These are phyloP conservation scores for Taenaris catops DNA, from an alignment of 2,888 invertebrate genomes.

Conservation along the genomic window DNA sequence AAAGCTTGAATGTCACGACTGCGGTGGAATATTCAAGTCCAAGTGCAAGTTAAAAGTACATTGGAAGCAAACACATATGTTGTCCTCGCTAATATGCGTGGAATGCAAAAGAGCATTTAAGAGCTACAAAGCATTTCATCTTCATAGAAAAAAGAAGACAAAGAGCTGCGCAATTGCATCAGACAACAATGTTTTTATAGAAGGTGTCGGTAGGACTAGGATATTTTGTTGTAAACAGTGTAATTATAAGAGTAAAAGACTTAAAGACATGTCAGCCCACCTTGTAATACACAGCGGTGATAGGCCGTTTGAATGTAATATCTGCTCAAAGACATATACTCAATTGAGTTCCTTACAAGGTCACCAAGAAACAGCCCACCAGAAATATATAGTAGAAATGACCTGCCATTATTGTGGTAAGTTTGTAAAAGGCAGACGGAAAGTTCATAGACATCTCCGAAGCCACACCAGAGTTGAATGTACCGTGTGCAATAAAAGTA, in stretches of 20 bases:
- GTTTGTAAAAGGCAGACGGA: slow-evolving; percentile 40
- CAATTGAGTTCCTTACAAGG: slow-evolving; percentile 45
- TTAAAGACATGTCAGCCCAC: slow-evolving; percentile 47
- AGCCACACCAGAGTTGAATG: slow-evolving; percentile 39
- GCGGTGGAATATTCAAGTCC: slow-evolving; percentile 38
- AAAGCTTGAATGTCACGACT: slow-evolving; percentile 44
- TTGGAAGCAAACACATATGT: slow-evolving; percentile 40
- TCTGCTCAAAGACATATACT: slow-evolving; percentile 43
- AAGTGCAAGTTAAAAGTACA: slow-evolving; percentile 46
- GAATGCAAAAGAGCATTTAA: slow-evolving; percentile 40
- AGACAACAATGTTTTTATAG: slow-evolving; percentile 32
- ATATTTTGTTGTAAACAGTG: slow-evolving; percentile 46
- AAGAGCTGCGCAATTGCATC: slow-evolving; percentile 32
- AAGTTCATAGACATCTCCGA: slow-evolving; percentile 44
- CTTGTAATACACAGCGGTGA: slow-evolving; percentile 47
- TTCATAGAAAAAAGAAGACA: slow-evolving; percentile 32
- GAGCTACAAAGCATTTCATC: slow-evolving; percentile 35
- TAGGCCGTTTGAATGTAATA: slow-evolving; percentile 42
- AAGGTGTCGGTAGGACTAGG: slow-evolving; percentile 42
- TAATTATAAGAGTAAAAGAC: slow-evolving; percentile 37
- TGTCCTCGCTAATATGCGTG: slow-evolving; percentile 31
- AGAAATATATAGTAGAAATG: slow-evolving; percentile 36
- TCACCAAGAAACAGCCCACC: slow-evolving; percentile 48
- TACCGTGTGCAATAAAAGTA: slow-evolving; percentile 39
- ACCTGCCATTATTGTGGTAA: slow-evolving; percentile 60